These are phyloP conservation scores for Pangasius sanitwongsei DNA, from an alignment of 2,797 vertebrate species.

Conservation along the genomic window DNA sequence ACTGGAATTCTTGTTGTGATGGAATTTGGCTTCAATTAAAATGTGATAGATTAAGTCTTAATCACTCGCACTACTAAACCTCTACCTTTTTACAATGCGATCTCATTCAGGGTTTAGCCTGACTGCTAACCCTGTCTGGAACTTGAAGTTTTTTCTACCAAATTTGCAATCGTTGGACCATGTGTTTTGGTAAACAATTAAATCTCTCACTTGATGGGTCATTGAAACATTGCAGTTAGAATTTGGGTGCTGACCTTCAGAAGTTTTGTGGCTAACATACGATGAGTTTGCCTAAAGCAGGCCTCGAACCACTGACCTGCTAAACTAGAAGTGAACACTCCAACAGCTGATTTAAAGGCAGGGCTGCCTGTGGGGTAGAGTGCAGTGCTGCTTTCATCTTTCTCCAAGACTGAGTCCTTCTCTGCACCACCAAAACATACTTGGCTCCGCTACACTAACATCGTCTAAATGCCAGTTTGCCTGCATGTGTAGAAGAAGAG, in stretches of 20 bases:
- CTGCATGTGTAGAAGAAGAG: constrained; percentile 33
- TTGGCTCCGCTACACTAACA: constrained; percentile 36
- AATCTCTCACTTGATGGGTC: constrained; percentile 6
- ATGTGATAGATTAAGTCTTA: neutral
- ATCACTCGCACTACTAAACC: neutral
- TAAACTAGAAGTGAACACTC: constrained; percentile 46
- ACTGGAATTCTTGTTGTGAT: neutral
- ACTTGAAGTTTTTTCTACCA: neutral
- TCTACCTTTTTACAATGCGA: neutral
- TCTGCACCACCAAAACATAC: constrained; percentile 7
- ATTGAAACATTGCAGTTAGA: constrained; percentile 3
- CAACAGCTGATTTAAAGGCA: constrained; percentile 44
- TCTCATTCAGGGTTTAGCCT: neutral
- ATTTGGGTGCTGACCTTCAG: constrained; percentile 26
- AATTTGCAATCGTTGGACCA: neutral
- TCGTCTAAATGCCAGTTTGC: constrained; percentile 50
- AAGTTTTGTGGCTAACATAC: neutral
- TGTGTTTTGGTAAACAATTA: constrained; percentile 26
- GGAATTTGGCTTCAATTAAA: neutral
- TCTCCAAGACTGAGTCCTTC: constrained; percentile 32
- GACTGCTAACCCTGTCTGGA: neutral
- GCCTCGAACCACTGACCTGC: constrained; percentile 36
- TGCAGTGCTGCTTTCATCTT: constrained; percentile 24
- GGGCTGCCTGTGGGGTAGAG: constrained; percentile 36
- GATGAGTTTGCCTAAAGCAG: constrained; percentile 30